Evolutionary conservation across 2,113 vertebrate genomes (phyloP).

Genomic region (Neogale vison): DNA sequence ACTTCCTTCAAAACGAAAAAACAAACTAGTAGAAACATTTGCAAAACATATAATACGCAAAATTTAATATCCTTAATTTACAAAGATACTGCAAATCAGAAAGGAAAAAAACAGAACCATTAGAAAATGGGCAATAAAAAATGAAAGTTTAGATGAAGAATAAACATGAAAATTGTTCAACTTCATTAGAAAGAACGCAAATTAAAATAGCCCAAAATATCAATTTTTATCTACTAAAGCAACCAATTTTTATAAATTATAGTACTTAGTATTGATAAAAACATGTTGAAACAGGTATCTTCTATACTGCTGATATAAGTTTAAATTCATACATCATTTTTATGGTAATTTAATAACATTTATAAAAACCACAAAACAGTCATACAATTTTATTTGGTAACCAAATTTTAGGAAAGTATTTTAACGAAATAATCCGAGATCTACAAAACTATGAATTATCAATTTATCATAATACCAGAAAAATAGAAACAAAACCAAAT

Average conservation of each 20-base stretch:
- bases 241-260: conserved; percentile 20
- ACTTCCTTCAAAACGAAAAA: conserved; percentile 44
- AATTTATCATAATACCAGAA: conserved; percentile 42
- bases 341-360: neutral
- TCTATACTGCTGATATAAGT: neutral
- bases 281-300: neutral
- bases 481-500: conserved; percentile 40
- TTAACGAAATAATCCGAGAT: neutral
- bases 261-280: neutral
- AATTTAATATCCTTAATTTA: conserved; percentile 35
- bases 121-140: conserved; percentile 43
- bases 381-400: conserved; percentile 30
- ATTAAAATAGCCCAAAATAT: conserved; percentile 11
- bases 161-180: conserved; percentile 20
- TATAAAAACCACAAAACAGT: conserved; percentile 30
- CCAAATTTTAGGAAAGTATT: neutral
- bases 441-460: neutral
- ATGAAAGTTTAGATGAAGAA: conserved; percentile 29
- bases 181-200: conserved; percentile 4
- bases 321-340: conserved; percentile 35
- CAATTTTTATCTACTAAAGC: neutral
- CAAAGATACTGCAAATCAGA: conserved; percentile 7
- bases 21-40: neutral
- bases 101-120: conserved; percentile 17
- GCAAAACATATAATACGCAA: conserved; percentile 1